Base-by-base conservation (phyloP, 2,888 invertebrate genomes). In the Hirudinaria manillensis region DNA sequence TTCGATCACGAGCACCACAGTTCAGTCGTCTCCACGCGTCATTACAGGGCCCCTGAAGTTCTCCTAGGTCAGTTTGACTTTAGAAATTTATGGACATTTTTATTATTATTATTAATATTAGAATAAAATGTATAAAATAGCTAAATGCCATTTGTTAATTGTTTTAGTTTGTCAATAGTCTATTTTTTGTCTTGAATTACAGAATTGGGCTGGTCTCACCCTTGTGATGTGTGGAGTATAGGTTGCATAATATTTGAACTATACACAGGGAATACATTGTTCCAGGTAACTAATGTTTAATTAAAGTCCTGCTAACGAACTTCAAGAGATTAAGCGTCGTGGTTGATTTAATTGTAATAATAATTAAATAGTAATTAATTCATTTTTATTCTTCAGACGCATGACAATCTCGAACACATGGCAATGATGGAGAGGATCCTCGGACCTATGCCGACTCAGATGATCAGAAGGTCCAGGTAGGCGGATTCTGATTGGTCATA, bases 1-100 rank as follows among this genome's bases (percentile, higher is more conserved):
- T 99, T 99, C 87, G 99, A 99, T 88, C 93, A 98, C 88, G 99
- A 99, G 86, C 98, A 99, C 88, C 99, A 99, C 88, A 95, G 95
- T 87, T 98, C 98, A 80, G 98, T 99, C 84, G 98, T 99, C 73
- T 98, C 98, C 79, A 99, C 99, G 45, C 89, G 99, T 81, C 99
- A 99, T 86, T 99, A 99, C 88, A 89, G 99, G 85, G 96, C 99
- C 81, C 99, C 99, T 0, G 99, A 99, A 89, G 99, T 99, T 82
- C 98, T 99, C 87, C 89, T 96, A 87, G 93, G 93, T 93, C 84
- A 84, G 85, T 83, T 16, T 10, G 10, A 27, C 34, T 65, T 27
- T 34, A 29, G 13, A 29, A 68, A 24, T 10, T 32, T 61, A 19
- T 19, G 21, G 16, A 16, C 55, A 61, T 61, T 61, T 27, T 24